phyloP scores from a whole-genome alignment of 2,113 vertebrate genomes.

The Meles meles region DNA sequence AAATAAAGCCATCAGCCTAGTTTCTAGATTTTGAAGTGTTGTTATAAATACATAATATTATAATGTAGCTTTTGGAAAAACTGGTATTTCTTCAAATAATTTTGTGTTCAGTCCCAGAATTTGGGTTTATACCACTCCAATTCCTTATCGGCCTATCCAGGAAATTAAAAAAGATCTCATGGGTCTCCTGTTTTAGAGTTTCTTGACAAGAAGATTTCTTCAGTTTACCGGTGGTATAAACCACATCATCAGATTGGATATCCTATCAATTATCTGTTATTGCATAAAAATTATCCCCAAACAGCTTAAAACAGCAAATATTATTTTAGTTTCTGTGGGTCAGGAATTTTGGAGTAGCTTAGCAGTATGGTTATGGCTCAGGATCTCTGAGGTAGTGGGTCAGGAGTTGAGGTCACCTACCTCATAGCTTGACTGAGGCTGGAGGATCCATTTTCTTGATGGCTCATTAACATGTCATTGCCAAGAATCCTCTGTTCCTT shows the following conservation, averaged over 20 bases:
- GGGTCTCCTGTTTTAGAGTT: neutral
- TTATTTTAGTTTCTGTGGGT: neutral
- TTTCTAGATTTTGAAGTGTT: neutral
- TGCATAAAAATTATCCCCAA: neutral
- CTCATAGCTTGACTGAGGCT: neutral
- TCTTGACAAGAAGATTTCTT: neutral
- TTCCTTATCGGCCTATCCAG: neutral
- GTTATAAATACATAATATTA: neutral
- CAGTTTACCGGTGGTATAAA: neutral
- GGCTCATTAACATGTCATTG: neutral
- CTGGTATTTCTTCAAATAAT: neutral
- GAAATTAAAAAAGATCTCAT: neutral
- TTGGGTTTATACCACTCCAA: neutral
- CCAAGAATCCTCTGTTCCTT: neutral
- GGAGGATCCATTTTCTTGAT: neutral
- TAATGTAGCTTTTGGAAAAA: neutral
- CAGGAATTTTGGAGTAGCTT: neutral
- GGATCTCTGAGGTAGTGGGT: neutral
- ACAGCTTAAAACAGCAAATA: neutral
- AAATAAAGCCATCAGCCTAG: neutral
- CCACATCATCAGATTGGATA: neutral
- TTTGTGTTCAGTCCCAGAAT: neutral
- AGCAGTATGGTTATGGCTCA: neutral
- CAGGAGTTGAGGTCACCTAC: neutral
- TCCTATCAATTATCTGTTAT: neutral